Evolutionary conservation across 2,888 invertebrate species (phyloP).

Genomic region (Drosophila meridionalis): DNA sequence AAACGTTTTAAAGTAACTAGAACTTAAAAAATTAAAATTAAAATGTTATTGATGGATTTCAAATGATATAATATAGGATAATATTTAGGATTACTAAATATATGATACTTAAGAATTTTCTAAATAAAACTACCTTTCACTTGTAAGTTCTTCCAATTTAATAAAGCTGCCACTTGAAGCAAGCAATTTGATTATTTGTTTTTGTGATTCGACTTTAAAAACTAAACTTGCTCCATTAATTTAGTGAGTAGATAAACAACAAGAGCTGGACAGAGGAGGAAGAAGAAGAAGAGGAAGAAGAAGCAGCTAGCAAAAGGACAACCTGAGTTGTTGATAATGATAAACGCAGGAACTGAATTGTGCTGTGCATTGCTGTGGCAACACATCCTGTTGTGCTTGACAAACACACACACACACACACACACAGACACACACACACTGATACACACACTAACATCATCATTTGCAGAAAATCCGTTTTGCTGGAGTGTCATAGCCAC

Average conservation of each 20-base stretch:
- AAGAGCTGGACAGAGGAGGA: slow-evolving; percentile 6
- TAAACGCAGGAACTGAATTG: slow-evolving; percentile 45
- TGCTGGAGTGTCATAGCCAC: slow-evolving; percentile 37
- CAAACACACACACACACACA: slow-evolving; percentile 4
- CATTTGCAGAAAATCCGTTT: slow-evolving; percentile 47
- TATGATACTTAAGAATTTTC: neutral
- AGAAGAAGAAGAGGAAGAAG: slow-evolving; percentile 7
- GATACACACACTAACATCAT: slow-evolving; percentile 12
- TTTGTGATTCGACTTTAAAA: slow-evolving; percentile 32
- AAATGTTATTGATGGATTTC: neutral
- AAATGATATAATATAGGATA: too few species aligned
- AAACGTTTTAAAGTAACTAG: too few species aligned
- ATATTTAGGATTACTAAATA: too few species aligned
- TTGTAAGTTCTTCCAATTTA: neutral
- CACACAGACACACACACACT: neutral
- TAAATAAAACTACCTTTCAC: neutral
- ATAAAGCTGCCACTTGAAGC: neutral
- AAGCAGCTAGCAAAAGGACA: neutral
- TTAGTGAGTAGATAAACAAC: slow-evolving; percentile 41
- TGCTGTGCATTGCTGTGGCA: slow-evolving; percentile 32
- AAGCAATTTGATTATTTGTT: slow-evolving; percentile 14
- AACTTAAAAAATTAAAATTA: neutral
- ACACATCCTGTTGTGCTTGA: slow-evolving; percentile 45
- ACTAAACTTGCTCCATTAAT: slow-evolving; percentile 68
- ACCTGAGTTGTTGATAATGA: slow-evolving; percentile 16